A percentile compares a stretch with the other conserved stretches of the same genome.
These are phyloP conservation scores for Paramuricea clavata DNA, from an alignment of 92 coral and sea anemone species.

Conservation along the genomic window DNA sequence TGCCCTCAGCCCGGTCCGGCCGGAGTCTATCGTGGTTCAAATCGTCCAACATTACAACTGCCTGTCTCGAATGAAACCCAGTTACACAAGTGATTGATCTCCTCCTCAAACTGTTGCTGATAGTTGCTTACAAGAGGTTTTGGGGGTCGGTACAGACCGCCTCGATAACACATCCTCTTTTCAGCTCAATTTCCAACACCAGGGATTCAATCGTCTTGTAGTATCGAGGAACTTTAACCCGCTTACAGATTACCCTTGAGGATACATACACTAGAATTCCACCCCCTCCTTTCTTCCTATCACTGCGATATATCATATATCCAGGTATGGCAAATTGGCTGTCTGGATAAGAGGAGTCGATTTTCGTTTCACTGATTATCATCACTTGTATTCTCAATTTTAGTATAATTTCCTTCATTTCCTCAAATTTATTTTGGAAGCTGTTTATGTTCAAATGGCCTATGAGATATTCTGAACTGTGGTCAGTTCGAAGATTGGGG, in stretches of 20 bases:
- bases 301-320: conserved; percentile 25
- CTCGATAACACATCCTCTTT: conserved; percentile 20
- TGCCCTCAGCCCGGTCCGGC: conserved; percentile 6
- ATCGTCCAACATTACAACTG: conserved; percentile 10
- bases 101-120: conserved; percentile 28
- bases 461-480: no score
- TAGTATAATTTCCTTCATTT: no score
- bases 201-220: conserved; percentile 39
- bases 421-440: no score
- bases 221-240: conserved; percentile 7
- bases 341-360: conserved; percentile 46
- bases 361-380: conserved; percentile 47
- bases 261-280: conserved; percentile 36
- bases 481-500: no score
- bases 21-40: conserved; percentile 29
- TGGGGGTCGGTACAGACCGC: conserved; percentile 27
- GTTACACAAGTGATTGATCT: conserved; percentile 29
- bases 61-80: conserved; percentile 37
- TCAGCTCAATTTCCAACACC: conserved; percentile 40
- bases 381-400: conserved; percentile 1
- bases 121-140: conserved; percentile 15
- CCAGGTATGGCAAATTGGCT: conserved; percentile 43
- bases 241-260: conserved; percentile 21
- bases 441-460: no score
- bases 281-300: conserved; percentile 52